These are phyloP conservation scores for Balaenoptera acutorostrata DNA, from an alignment of 2,113 vertebrate genomes.

Conservation along the genomic window DNA sequence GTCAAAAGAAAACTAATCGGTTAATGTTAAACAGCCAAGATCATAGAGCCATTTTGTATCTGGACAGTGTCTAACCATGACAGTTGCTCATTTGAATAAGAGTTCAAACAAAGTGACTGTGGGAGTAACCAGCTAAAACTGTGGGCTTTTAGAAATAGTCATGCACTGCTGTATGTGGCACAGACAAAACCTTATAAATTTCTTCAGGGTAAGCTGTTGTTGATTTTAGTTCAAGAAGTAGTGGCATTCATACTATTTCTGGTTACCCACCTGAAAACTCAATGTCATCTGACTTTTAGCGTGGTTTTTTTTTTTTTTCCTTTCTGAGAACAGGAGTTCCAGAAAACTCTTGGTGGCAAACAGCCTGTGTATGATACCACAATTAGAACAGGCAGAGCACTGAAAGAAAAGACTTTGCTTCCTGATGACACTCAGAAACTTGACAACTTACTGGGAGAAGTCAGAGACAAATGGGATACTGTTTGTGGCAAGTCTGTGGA, in stretches of 20 bases:
- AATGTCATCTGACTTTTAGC: neutral
- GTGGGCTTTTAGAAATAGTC: neutral
- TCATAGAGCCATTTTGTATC: neutral
- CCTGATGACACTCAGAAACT: slow-evolving; percentile 91
- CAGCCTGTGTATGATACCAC: slow-evolving; percentile 98
- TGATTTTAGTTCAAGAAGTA: neutral
- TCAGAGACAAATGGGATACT: slow-evolving; percentile 98
- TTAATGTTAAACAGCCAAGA: neutral
- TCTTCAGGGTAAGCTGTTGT: neutral
- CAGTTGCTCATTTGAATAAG: neutral
- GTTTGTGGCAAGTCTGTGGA: slow-evolving; percentile 99
- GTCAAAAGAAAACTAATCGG: neutral
- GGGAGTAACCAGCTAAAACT: neutral
- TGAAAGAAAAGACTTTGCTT: slow-evolving; percentile 94
- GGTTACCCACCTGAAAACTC: neutral
- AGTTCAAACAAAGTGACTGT: neutral
- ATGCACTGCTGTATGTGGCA: neutral
- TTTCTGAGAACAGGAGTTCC: slow-evolving; percentile 89
- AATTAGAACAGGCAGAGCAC: slow-evolving; percentile 92
- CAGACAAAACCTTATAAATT: neutral
- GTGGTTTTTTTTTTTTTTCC: neutral
- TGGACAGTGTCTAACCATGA: neutral
- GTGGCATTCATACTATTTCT: neutral
- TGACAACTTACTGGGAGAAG: slow-evolving; percentile 94
- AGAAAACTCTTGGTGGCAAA: slow-evolving; percentile 96